Evolutionary conservation across 2,888 invertebrate genomes (phyloP).

Genomic region (Synergus umbraculus): DNA sequence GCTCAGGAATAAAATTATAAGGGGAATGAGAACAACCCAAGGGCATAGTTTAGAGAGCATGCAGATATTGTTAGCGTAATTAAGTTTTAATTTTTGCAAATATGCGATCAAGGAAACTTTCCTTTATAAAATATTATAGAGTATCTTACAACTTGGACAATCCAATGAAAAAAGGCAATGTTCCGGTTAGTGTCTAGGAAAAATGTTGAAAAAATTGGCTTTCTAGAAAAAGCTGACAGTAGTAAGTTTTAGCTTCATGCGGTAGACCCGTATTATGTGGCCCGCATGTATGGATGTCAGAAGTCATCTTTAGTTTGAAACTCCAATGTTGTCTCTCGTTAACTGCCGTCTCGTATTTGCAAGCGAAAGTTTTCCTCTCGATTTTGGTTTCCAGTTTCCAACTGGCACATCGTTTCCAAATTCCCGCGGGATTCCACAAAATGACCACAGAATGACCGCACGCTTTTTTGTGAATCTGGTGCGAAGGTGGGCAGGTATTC

Average conservation of each 20-base stretch:
- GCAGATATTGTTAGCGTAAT: too few relatives aligned
- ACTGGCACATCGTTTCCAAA: background rate
- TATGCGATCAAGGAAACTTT: too few relatives aligned
- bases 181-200: too few relatives aligned
- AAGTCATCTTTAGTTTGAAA: background rate
- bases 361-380: background rate
- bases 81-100: too few relatives aligned
- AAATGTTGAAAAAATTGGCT: background rate
- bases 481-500: constrained; percentile 5
- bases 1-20: too few relatives aligned
- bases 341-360: background rate
- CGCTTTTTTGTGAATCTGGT: constrained; percentile 8
- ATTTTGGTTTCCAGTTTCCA: background rate
- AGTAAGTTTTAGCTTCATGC: background rate
- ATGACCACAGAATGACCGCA: background rate
- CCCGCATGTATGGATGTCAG: background rate
- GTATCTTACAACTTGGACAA: too few relatives aligned
- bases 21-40: too few relatives aligned
- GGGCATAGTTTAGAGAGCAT: too few relatives aligned
- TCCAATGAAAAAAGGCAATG: too few relatives aligned
- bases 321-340: background rate
- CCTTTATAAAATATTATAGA: too few relatives aligned
- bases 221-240: background rate
- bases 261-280: background rate
- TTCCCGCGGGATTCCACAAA: constrained; percentile 1